Conservation (phyloP, 2,797 vertebrate species). For the Esox masquinongy region DNA sequence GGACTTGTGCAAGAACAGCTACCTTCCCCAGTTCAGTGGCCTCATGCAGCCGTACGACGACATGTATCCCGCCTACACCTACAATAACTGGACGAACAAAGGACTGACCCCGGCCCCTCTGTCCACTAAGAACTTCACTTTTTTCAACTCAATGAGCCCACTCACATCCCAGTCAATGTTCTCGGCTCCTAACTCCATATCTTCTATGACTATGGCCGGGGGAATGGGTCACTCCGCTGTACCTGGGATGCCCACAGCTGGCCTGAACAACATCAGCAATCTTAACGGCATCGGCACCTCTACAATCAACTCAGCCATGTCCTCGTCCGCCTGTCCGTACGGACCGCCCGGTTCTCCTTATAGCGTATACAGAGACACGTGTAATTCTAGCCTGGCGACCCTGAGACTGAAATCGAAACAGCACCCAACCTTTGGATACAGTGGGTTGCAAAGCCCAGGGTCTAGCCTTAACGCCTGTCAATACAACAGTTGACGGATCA, state of each 20-base stretch:
- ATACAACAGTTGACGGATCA: slow-evolving; percentile 93
- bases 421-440: slow-evolving; percentile 94
- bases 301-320: slow-evolving; percentile 93
- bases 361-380: slow-evolving; percentile 97
- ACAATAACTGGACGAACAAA: slow-evolving; percentile 99
- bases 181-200: slow-evolving; percentile 93
- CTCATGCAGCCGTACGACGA: slow-evolving; percentile 98
- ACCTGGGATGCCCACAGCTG: slow-evolving; percentile 87
- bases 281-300: slow-evolving; percentile 89
- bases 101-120: slow-evolving; percentile 90
- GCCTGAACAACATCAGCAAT: slow-evolving; percentile 96
- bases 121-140: slow-evolving; percentile 96
- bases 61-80: slow-evolving; percentile 95
- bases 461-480: slow-evolving; percentile 95
- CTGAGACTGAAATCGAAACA: slow-evolving; percentile 98
- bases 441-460: slow-evolving; percentile 90
- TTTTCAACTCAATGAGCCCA: slow-evolving; percentile 98
- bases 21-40: slow-evolving; percentile 97
- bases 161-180: slow-evolving; percentile 98
- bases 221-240: slow-evolving; percentile 92
- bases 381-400: slow-evolving; percentile 94
- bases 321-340: slow-evolving; percentile 91
- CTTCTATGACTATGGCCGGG: slow-evolving; percentile 96
- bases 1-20: slow-evolving; percentile 98
- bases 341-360: slow-evolving; percentile 92